These are phyloP conservation scores for Tenthredo amoena DNA, from an alignment of 2,888 invertebrate genomes.

Conservation along the genomic window DNA sequence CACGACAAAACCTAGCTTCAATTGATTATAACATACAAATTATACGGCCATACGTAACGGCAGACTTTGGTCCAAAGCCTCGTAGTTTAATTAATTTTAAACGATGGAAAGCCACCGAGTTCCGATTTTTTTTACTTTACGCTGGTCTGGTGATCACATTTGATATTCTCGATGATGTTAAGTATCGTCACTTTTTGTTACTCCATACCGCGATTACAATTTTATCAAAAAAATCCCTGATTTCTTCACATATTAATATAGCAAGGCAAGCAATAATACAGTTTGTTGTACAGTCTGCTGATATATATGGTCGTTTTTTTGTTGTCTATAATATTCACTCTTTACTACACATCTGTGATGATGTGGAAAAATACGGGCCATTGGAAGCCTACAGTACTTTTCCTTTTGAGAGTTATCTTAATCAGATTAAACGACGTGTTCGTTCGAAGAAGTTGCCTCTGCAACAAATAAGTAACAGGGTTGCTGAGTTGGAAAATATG, in stretches of 20 bases:
- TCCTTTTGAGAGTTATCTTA: slow-evolving; percentile 1
- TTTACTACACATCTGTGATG: background rate
- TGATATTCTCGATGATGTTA: background rate
- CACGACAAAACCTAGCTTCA: background rate
- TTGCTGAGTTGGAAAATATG: background rate
- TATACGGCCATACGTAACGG: background rate
- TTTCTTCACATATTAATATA: background rate
- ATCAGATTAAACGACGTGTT: background rate
- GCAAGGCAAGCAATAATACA: background rate
- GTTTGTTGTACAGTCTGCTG: background rate
- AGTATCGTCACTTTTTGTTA: slow-evolving; percentile 4
- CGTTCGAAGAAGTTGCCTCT: background rate
- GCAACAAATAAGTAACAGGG: slow-evolving; percentile 13
- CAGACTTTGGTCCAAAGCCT: background rate
- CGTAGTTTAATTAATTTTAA: slow-evolving; percentile 4
- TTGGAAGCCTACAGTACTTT: slow-evolving; percentile 5
- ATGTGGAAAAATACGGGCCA: slow-evolving; percentile 10
- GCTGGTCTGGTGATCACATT: background rate
- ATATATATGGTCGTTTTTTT: background rate
- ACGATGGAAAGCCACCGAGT: slow-evolving; percentile 17
- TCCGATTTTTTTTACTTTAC: background rate
- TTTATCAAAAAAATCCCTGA: background rate
- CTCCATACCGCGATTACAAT: background rate
- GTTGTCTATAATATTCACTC: background rate
- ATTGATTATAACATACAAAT: background rate